These are phyloP conservation scores for Meghimatium bilineatum DNA, from an alignment of 2,888 invertebrate genomes.

Conservation along the genomic window DNA sequence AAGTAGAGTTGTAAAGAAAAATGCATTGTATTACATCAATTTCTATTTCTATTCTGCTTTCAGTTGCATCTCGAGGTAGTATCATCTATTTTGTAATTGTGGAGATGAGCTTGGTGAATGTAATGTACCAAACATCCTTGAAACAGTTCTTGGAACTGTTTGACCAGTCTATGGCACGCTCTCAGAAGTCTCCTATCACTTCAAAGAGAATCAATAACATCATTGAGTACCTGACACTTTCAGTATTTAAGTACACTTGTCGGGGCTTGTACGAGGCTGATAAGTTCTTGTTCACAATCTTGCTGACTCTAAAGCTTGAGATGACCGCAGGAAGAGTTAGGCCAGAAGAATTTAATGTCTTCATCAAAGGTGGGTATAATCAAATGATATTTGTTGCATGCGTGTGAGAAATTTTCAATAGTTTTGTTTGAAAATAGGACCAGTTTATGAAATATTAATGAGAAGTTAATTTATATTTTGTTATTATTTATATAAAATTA, in stretches of 20 bases:
- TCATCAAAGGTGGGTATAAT: constrained; percentile 88
- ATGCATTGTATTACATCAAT: too few species aligned
- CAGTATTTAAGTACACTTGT: constrained; percentile 94
- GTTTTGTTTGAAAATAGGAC: background rate
- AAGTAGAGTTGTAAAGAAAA: too few species aligned
- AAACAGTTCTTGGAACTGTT: constrained; percentile 95
- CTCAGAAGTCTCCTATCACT: constrained; percentile 89
- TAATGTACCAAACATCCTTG: constrained; percentile 97
- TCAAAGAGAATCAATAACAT: constrained; percentile 90
- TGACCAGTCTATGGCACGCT: constrained; percentile 91
- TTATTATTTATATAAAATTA: too few species aligned
- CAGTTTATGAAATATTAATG: too few species aligned
- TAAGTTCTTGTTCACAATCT: constrained; percentile 92
- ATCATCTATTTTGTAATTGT: constrained; percentile 96
- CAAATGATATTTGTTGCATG: background rate
- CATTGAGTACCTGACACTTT: constrained; percentile 90
- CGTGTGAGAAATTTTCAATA: too few species aligned
- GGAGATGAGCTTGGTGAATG: constrained; percentile 96
- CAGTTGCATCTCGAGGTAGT: constrained; percentile 93
- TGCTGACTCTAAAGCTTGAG: constrained; percentile 97
- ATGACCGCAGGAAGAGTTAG: constrained; percentile 88
- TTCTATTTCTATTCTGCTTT: constrained; percentile 33
- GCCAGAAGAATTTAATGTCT: constrained; percentile 94
- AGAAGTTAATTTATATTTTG: too few species aligned
- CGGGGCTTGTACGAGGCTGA: constrained; percentile 95